Conservation (phyloP, 2,113 vertebrate species). For the Neomonachus schauinslandi region DNA sequence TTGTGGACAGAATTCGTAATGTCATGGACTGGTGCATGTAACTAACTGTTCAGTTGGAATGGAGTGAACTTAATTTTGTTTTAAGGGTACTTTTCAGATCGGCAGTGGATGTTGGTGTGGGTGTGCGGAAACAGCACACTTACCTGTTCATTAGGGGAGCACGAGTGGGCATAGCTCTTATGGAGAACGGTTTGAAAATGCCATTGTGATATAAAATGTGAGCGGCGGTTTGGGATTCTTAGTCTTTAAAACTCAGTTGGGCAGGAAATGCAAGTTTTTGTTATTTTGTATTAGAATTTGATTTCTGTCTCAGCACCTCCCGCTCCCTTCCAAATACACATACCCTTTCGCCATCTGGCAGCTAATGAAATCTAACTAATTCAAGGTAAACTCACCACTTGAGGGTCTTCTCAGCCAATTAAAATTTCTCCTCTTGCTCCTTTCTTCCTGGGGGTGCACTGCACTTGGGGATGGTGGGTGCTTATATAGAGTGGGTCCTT, state of each 20-base stretch:
- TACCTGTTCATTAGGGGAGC: neutral
- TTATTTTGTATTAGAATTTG: neutral
- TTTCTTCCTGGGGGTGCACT: neutral
- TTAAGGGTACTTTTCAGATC: neutral
- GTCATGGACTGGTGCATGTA: neutral
- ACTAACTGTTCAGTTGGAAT: neutral
- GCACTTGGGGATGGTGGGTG: neutral
- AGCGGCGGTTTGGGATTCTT: neutral
- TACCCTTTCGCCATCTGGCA: neutral
- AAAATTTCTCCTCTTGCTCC: neutral
- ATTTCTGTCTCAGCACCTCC: neutral
- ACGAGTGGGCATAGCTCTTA: neutral
- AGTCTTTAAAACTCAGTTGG: neutral
- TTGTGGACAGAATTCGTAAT: constrained; percentile 33
- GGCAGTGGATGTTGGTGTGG: neutral
- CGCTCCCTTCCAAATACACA: neutral
- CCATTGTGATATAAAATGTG: neutral
- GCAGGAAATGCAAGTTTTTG: neutral
- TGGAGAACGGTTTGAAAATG: neutral
- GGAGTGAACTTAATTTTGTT: neutral
- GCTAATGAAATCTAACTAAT: neutral
- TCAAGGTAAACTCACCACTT: neutral
- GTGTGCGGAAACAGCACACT: neutral
- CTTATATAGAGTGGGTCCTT: rapidly evolving
- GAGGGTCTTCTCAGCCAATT: neutral